Evolutionary conservation across 2,888 invertebrate genomes (phyloP), one percentile per base, ranked within the genome.

Genomic region (Chrysolina haemoptera): DNA sequence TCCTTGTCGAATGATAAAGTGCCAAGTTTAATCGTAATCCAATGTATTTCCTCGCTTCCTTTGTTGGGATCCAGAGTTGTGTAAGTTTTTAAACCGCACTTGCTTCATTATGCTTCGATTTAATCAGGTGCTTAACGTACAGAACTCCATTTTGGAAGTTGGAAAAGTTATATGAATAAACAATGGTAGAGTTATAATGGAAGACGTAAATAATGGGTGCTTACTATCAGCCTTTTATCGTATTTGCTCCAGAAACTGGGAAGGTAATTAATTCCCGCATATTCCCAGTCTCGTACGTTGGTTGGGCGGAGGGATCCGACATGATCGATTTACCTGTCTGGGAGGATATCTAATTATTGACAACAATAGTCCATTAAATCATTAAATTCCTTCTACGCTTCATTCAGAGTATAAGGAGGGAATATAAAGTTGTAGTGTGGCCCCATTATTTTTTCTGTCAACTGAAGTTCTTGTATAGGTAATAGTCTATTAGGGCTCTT

Each of bases 261-360:
- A 14, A 53, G 53, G 53, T 53, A 53, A 53, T 53, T 53, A 53
- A 53, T 53, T 53, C 53, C 20, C 53, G 11, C 53, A 20, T 18
- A 53, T 43, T 43, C 43, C 43, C 43, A 43, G 2, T 14, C 14
- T 43, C 14, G 5, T 53, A 18, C 53, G 20, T 53, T 53, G 20
- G 53, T 20, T 53, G 53, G 20, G 53, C 20, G 18, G 53, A 53
- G 18, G 20, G 53, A 12, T 53, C 53, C 11, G 53, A 53, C 18
- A 53, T 53, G 53, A 53, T 53, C 53, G 53, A 53, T 53, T 53
- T 12, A 53, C 53, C 53, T 53, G 20, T 53, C 18, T 53, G 18
- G 53, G 53, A 53, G 8, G 35, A 53, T 53, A 20, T 53, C 53
- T 53, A 53, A 53, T 53, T 53, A 53, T 53, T 20, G 18, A 53